phyloP scores from a whole-genome alignment of 2,797 vertebrate genomes.

The Emys orbicularis region DNA sequence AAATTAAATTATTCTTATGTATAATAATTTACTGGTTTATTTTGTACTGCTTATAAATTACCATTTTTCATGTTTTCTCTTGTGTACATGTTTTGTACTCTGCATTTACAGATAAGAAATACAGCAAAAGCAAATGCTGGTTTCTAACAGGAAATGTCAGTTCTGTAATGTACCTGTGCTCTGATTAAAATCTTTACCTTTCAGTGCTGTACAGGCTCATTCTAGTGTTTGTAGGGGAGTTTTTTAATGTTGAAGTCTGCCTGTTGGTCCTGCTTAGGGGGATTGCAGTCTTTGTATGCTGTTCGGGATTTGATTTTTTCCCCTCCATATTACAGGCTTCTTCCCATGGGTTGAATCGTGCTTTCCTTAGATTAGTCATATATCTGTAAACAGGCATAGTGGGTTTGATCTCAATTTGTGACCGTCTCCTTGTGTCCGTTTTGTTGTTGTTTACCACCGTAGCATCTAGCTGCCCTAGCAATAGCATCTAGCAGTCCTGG shows the following conservation, averaged over 20 bases:
- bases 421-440: neutral
- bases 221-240: rapidly evolving
- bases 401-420: neutral
- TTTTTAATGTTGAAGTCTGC: neutral
- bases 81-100: neutral
- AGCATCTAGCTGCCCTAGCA: too few species aligned
- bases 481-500: too few species aligned
- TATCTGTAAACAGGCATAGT: neutral
- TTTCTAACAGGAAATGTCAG: rapidly evolving
- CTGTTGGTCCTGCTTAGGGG: neutral
- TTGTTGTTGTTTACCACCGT: neutral
- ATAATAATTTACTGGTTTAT: neutral
- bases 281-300: neutral
- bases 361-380: neutral
- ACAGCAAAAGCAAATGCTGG: rapidly evolving
- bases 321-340: neutral
- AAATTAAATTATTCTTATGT: neutral
- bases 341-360: neutral
- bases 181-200: neutral
- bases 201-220: neutral
- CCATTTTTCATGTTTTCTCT: neutral
- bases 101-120: rapidly evolving
- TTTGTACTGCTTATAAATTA: neutral
- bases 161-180: rapidly evolving
- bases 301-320: neutral